Evolutionary conservation across 2,797 vertebrate species (phyloP), one percentile per base, ranked within the genome.

Genomic region (Bucorvus abyssinicus): DNA sequence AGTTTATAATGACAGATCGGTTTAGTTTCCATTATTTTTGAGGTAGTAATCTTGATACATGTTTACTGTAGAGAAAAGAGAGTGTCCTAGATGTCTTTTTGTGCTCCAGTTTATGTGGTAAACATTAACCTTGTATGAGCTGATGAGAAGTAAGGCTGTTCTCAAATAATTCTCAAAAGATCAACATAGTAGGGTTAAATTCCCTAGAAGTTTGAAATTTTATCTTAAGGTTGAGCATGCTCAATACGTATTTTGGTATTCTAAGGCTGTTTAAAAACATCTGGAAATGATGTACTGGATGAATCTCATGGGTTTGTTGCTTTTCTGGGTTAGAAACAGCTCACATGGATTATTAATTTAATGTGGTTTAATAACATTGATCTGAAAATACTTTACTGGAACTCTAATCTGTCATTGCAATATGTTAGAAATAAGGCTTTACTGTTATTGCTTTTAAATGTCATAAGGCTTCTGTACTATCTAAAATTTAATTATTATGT

Each of bases 321-420:
- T 79, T 81, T 71, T 82, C 36, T 44, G 52, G 16, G 11, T 82
- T 95, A 69, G 77, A 94, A 94, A 70, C 32, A 89, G 81, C 61
- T 92, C 76, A 76, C 2, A 0, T 65, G 20, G 9, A 19, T 86
- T 94, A 59, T 63, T 90, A 50, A 78, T 79, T 87, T 90, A 6
- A 56, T 79, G 10, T 79, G 23, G 10, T 55, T 90, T 94, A 84
- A 50, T 84, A 89, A 74, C 63, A 63, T 67, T 17, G 82, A 42
- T 70, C 49, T 94, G 86, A 79, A 94, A 92, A 90, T 78, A 27
- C 63, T 88, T 90, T 84, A 57, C 69, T 86, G 65, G 32, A 88
- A 84, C 89, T 90, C 69, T 90, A 77, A 60, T 79, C 52, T 82
- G 34, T 34, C 59, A 42, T 80, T 86, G 67, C 61, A 83, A 0